Evolutionary conservation across 2,113 vertebrate genomes (phyloP).

Genomic region (Bos taurus): DNA sequence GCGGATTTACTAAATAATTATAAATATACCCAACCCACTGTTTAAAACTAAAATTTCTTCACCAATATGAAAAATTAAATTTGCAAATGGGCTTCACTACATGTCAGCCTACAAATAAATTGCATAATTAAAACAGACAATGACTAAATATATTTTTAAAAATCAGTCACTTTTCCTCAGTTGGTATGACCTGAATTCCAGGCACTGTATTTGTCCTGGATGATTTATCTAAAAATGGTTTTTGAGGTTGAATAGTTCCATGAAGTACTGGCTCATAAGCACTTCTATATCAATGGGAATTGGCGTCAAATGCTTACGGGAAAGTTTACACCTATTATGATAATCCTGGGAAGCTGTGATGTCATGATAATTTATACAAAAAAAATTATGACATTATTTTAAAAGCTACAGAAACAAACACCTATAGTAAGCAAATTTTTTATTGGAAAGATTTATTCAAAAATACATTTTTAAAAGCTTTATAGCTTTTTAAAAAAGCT

Average conservation of each 20-base stretch:
- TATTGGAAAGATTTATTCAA: neutral
- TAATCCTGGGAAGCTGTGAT: neutral
- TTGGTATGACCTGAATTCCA: conserved; percentile 47
- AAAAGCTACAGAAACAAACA: neutral
- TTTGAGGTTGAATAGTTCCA: neutral
- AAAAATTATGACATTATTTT: neutral
- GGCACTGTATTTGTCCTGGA: neutral
- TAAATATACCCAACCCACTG: neutral
- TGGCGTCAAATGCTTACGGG: neutral
- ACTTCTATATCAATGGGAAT: neutral
- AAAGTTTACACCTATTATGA: neutral
- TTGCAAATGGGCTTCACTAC: neutral
- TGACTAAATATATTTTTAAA: neutral
- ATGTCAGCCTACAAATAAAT: neutral
- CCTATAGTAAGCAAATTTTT: neutral
- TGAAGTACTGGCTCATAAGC: neutral
- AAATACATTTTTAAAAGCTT: neutral
- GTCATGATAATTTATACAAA: neutral
- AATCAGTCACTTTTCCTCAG: neutral
- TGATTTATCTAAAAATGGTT: conserved; percentile 44
- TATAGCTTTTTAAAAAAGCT: neutral
- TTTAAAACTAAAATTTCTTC: neutral
- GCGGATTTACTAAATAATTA: neutral
- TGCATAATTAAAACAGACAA: neutral
- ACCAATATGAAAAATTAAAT: neutral